Evolutionary conservation across 2,113 vertebrate genomes (phyloP).

Genomic region (Labeo catla): DNA sequence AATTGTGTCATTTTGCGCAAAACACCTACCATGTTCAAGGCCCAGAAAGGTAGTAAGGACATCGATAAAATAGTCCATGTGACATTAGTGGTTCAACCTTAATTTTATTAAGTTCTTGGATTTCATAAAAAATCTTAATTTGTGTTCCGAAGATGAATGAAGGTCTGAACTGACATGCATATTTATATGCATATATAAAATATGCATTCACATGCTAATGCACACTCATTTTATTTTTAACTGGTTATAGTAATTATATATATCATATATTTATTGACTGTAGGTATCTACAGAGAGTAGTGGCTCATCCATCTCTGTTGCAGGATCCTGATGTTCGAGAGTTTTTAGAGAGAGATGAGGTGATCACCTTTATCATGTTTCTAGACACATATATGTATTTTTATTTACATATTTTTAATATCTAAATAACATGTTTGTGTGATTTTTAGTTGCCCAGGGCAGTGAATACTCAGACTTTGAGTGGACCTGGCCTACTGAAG

Average conservation of each 20-base stretch:
- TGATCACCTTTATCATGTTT: constrained; percentile 53
- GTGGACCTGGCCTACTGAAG: constrained; percentile 93
- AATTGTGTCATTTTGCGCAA: too few species aligned
- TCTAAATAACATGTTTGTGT: background rate
- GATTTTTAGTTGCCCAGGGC: constrained; percentile 87
- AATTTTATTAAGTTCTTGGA: too few species aligned
- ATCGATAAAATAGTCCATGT: too few species aligned
- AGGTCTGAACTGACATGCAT: too few species aligned
- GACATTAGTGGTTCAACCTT: too few species aligned
- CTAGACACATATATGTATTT: background rate
- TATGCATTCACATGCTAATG: background rate
- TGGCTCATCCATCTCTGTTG: constrained; percentile 87
- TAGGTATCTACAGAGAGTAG: constrained; percentile 91
- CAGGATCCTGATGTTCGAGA: constrained; percentile 94
- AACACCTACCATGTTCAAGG: too few species aligned
- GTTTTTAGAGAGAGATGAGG: constrained; percentile 95
- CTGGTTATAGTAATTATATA: background rate
- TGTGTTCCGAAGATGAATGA: too few species aligned
- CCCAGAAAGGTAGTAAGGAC: too few species aligned
- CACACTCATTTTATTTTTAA: background rate
- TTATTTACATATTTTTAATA: constrained; percentile 5
- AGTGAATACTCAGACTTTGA: constrained; percentile 88
- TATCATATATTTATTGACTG: background rate
- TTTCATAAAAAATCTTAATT: too few species aligned
- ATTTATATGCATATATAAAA: too few species aligned